Evolutionary conservation across 2,888 invertebrate species (phyloP).

Genomic region (Eristalis arbustorum): DNA sequence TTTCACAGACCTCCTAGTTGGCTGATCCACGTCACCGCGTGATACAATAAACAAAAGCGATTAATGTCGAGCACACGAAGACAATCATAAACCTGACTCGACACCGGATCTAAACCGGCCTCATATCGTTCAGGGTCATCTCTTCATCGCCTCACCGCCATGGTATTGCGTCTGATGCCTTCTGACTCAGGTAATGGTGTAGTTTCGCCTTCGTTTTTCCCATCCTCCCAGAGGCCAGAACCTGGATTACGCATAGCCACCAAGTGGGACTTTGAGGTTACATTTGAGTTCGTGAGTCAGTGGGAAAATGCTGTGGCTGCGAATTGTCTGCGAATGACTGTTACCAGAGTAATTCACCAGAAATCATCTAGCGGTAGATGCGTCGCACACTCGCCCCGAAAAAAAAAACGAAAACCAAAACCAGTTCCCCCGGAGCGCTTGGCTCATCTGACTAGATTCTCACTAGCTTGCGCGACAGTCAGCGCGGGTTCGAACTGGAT

Average conservation of each 20-base stretch:
- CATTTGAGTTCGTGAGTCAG: neutral
- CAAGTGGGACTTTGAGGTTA: neutral
- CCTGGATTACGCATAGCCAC: neutral
- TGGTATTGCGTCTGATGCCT: constrained; percentile 8
- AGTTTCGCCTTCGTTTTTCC: neutral
- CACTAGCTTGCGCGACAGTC: neutral
- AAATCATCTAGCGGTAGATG: neutral
- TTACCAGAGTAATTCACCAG: neutral
- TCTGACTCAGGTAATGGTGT: constrained; percentile 8
- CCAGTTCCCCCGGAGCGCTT: neutral
- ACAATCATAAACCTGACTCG: neutral
- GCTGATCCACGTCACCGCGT: neutral
- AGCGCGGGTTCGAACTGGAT: neutral
- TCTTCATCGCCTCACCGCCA: constrained; percentile 1
- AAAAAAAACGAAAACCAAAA: neutral
- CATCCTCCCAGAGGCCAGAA: neutral
- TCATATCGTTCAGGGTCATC: constrained; percentile 27
- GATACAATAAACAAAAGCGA: neutral
- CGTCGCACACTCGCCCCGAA: neutral
- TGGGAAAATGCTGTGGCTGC: neutral
- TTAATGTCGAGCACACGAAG: neutral
- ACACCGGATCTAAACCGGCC: constrained; percentile 1
- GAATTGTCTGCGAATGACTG: neutral
- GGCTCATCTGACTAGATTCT: neutral
- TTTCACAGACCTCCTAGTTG: neutral